A percentile compares a stretch with the other conserved stretches of the same genome.
Conservation (phyloP, 1,140 invertebrate genomes). For the Elymnias hypermnestra region DNA sequence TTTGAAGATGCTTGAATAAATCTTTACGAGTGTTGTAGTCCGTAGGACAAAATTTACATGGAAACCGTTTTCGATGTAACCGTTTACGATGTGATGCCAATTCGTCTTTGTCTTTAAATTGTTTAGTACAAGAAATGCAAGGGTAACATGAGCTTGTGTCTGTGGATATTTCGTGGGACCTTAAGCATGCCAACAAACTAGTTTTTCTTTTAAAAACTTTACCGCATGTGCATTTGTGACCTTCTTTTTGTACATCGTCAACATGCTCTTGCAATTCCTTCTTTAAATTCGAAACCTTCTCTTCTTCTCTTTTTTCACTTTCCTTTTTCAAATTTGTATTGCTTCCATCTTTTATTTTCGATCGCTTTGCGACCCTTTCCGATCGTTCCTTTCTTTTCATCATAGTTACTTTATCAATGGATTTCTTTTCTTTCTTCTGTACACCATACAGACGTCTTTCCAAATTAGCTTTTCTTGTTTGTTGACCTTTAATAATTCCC, state of each 20-base stretch:
- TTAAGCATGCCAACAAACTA: slow-evolving; percentile 55
- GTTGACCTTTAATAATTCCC: slow-evolving; percentile 40
- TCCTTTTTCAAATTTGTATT: neutral
- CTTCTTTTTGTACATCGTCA: slow-evolving; percentile 41
- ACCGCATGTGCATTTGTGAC: slow-evolving; percentile 58
- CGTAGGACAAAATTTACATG: slow-evolving; percentile 66
- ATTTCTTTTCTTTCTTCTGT: slow-evolving; percentile 15
- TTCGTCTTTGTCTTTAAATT: slow-evolving; percentile 53
- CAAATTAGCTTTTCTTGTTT: slow-evolving; percentile 37
- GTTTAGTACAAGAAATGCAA: slow-evolving; percentile 49
- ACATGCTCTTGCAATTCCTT: neutral
- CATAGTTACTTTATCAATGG: slow-evolving; percentile 2
- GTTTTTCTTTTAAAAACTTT: slow-evolving; percentile 48
- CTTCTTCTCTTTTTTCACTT: neutral
- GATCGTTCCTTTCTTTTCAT: slow-evolving; percentile 12
- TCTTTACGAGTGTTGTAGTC: slow-evolving; percentile 59
- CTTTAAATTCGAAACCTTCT: neutral
- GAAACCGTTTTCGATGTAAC: slow-evolving; percentile 53
- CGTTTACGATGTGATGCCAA: slow-evolving; percentile 43
- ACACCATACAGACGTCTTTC: slow-evolving; percentile 16
- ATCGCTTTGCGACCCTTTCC: slow-evolving; percentile 13
- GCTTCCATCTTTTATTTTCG: slow-evolving; percentile 1
- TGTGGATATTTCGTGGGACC: slow-evolving; percentile 43
- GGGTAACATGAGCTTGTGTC: slow-evolving; percentile 32
- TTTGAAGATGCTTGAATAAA: slow-evolving; percentile 59